phyloP scores from a whole-genome alignment of 2,113 vertebrate species.

The Phrynocephalus versicolor region DNA sequence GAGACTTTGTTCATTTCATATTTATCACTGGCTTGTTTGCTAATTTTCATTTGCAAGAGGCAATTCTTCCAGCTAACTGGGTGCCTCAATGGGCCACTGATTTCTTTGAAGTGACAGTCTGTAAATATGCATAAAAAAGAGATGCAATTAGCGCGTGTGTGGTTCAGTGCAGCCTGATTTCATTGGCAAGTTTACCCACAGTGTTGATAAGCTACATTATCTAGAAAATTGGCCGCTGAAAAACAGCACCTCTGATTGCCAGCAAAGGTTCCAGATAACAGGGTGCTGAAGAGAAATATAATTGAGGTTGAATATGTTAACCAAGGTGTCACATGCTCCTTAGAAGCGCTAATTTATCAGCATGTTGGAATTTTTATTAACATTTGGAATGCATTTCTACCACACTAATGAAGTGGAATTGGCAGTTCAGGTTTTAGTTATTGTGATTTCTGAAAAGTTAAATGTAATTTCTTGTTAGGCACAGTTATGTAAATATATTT shows the following conservation, averaged over 20 bases:
- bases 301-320: conserved; percentile 99
- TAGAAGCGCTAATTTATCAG: conserved; percentile 95
- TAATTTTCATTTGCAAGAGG: conserved; percentile 99
- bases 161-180: conserved; percentile 97
- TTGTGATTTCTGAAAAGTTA: conserved; percentile 88
- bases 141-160: conserved; percentile 97
- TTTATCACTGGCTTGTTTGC: conserved; percentile 98
- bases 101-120: conserved; percentile 99
- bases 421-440: conserved; percentile 85
- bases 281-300: conserved; percentile 99
- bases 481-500: conserved; percentile 90
- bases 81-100: conserved; percentile 96
- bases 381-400: conserved; percentile 85
- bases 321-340: conserved; percentile 96
- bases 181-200: conserved; percentile 98
- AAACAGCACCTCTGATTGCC: conserved; percentile 99
- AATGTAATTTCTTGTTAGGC: conserved; percentile 85
- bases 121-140: conserved; percentile 99
- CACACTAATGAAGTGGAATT: conserved; percentile 87
- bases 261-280: conserved; percentile 99
- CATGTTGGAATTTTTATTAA: conserved; percentile 97
- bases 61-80: conserved; percentile 91
- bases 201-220: conserved; percentile 99
- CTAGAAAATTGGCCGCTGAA: conserved; percentile 99
- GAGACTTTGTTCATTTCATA: conserved; percentile 88